Percentiles rank a stretch among this genome's conserved stretches.
phyloP scores from a whole-genome alignment of 2,113 vertebrate species.

The Lycocorax pyrrhopterus region DNA sequence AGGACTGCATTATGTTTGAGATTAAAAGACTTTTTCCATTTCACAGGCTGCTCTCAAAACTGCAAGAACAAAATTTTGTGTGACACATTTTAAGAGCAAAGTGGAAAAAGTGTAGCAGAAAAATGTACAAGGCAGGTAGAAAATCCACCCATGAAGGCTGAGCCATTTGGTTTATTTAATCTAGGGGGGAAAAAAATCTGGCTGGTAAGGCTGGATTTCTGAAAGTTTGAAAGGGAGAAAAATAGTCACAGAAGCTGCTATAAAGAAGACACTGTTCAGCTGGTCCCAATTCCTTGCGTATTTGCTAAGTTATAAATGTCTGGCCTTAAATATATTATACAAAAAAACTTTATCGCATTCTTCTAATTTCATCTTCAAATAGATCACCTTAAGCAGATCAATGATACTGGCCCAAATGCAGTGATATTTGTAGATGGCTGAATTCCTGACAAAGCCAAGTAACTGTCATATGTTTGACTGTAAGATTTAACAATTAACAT shows the following conservation, averaged over 20 bases:
- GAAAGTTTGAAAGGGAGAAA: accelerated
- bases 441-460: neutral
- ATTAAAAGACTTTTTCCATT: neutral
- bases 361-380: neutral
- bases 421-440: neutral
- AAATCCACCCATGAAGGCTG: neutral
- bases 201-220: neutral
- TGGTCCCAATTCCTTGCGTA: neutral
- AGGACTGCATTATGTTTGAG: neutral
- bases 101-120: neutral
- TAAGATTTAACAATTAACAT: neutral
- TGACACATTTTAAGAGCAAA: neutral
- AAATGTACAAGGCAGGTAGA: neutral
- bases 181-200: neutral
- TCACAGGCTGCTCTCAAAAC: neutral
- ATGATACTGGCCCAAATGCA: neutral
- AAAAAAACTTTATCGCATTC: neutral
- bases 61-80: neutral
- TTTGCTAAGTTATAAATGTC: neutral
- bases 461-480: neutral
- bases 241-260: neutral
- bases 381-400: neutral
- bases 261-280: neutral
- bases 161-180: neutral
- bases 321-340: neutral